Percentiles rank a stretch among this genome's conserved stretches.
These are phyloP conservation scores for Drosophila parthenogenetica DNA, from an alignment of 2,888 invertebrate genomes.

Conservation along the genomic window DNA sequence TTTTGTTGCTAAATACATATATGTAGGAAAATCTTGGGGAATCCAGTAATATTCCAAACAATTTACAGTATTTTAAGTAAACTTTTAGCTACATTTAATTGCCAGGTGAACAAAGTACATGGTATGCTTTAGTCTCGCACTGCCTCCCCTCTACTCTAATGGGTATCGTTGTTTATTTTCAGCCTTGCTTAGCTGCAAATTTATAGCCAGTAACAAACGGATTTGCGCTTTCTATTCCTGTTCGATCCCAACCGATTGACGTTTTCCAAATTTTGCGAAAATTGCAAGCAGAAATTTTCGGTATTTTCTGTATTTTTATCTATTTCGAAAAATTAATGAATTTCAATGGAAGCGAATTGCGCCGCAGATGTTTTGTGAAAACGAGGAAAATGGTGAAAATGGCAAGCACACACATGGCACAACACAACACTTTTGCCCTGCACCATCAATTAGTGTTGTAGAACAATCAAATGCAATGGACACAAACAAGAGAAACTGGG, in stretches of 20 bases:
- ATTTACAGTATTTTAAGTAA: background rate
- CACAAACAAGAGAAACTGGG: background rate
- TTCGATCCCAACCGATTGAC: slow-evolving; percentile 41
- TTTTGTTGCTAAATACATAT: too few relatives aligned
- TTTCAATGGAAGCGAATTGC: slow-evolving; percentile 65
- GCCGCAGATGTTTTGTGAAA: slow-evolving; percentile 45
- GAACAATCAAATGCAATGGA: slow-evolving; percentile 44
- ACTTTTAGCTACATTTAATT: too few relatives aligned
- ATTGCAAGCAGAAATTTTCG: slow-evolving; percentile 21
- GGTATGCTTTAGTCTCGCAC: background rate
- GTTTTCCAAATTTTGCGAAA: slow-evolving; percentile 51
- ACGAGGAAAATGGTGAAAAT: slow-evolving; percentile 15
- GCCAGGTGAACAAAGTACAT: background rate
- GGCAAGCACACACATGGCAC: slow-evolving; percentile 1
- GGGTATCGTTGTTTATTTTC: slow-evolving; percentile 24
- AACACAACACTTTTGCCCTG: slow-evolving; percentile 22
- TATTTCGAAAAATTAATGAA: slow-evolving; percentile 62
- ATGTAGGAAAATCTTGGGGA: too few relatives aligned
- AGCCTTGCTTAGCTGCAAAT: slow-evolving; percentile 28
- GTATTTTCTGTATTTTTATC: slow-evolving; percentile 56
- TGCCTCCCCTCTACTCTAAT: background rate
- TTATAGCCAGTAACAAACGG: slow-evolving; percentile 51
- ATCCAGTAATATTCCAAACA: too few relatives aligned
- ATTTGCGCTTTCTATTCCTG: background rate
- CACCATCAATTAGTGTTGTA: slow-evolving; percentile 44